Evolutionary conservation across 1,140 invertebrate genomes (phyloP).

Genomic region (Heliconius nattereri): DNA sequence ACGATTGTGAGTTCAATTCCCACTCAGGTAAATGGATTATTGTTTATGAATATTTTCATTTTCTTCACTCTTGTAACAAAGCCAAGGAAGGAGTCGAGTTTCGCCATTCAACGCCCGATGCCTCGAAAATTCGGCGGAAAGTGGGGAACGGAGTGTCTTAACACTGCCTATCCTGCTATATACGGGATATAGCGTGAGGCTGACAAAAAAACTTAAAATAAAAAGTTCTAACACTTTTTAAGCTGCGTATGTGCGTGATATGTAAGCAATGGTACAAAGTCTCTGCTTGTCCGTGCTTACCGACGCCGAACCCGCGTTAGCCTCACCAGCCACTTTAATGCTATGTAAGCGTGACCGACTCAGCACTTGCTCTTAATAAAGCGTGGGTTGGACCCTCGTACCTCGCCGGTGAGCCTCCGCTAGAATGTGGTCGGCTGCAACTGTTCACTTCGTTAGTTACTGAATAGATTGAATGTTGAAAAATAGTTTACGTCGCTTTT

Average conservation of each 20-base stretch:
- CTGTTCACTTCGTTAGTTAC: constrained; percentile 8
- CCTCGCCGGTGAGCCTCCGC: constrained; percentile 38
- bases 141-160: no score
- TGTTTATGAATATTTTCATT: no score
- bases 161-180: no score
- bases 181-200: no score
- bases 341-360: constrained; percentile 49
- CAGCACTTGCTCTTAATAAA: constrained; percentile 44
- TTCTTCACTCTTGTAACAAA: no score
- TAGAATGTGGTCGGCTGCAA: constrained; percentile 22
- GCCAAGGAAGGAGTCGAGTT: no score
- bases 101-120: no score
- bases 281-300: constrained; percentile 48
- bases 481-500: not conserved
- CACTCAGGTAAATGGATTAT: no score
- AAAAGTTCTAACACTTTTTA: not conserved
- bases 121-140: no score
- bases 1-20: no score
- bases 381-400: constrained; percentile 35
- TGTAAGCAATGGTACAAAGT: constrained; percentile 45
- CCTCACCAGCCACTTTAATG: constrained; percentile 48
- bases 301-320: constrained; percentile 56
- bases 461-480: not conserved
- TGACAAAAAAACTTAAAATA: no score
- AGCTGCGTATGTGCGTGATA: not conserved